These are phyloP conservation scores for Pantelozetes paolii DNA, from an alignment of 2,888 invertebrate genomes.

Conservation along the genomic window DNA sequence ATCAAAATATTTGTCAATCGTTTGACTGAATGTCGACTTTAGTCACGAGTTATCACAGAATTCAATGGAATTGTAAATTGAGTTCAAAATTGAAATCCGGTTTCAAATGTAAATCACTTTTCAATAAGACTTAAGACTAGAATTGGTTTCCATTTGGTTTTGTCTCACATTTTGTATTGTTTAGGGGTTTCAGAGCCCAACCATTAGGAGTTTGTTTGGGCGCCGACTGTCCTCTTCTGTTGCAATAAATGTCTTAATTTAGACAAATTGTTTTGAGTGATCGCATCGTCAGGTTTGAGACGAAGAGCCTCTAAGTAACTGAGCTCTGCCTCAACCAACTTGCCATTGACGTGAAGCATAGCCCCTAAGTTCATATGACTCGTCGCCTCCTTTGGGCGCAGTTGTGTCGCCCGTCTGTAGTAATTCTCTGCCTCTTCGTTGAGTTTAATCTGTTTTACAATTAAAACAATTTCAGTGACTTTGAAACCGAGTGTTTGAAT, in stretches of 20 bases:
- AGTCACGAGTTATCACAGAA: conserved; percentile 8
- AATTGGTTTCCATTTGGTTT: conserved; percentile 10
- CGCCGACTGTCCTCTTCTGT: conserved; percentile 32
- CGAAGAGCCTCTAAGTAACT: conserved; percentile 79
- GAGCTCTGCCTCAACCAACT: conserved; percentile 76
- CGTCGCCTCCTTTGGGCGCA: conserved; percentile 69
- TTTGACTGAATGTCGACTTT: not conserved
- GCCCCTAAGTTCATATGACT: conserved; percentile 92
- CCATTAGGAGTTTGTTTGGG: not conserved
- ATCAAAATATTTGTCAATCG: conserved; percentile 8
- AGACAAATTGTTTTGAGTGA: conserved; percentile 81
- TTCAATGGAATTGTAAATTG: not conserved
- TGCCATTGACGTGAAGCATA: conserved; percentile 86
- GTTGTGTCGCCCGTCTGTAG: conserved; percentile 72
- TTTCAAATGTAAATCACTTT: too few relatives aligned
- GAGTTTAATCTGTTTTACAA: conserved; percentile 52
- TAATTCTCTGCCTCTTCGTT: conserved; percentile 77
- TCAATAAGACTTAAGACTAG: not conserved
- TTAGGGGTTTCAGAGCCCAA: too few relatives aligned
- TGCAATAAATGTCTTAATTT: conserved; percentile 60
- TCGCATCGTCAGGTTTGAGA: conserved; percentile 79
- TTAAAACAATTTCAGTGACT: not conserved
- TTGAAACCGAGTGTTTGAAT: not conserved
- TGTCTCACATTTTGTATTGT: not conserved
- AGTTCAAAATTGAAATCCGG: too few relatives aligned